These are phyloP conservation scores for Leucophenga montana DNA, from an alignment of 2,888 invertebrate genomes.

Conservation along the genomic window DNA sequence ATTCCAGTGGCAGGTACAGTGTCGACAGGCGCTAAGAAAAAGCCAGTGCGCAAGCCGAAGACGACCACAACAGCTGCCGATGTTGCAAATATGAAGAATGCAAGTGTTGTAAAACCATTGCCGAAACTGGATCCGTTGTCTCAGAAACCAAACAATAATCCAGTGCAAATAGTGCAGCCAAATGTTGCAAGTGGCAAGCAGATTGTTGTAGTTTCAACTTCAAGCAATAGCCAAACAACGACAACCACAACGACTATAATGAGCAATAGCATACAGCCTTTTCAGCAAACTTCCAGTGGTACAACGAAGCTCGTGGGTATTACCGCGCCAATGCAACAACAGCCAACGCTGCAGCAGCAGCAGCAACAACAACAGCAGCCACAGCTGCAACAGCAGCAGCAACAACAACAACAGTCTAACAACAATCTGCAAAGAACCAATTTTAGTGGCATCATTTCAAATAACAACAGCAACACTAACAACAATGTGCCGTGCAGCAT, in stretches of 20 bases:
- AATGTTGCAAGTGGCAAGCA: constrained; percentile 70
- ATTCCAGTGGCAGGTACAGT: constrained; percentile 35
- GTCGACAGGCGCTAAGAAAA: constrained; percentile 64
- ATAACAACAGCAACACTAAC: constrained; percentile 7
- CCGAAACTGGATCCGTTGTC: constrained; percentile 71
- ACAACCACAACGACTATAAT: constrained; percentile 59
- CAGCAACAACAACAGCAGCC: constrained; percentile 72
- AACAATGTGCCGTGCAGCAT: constrained; percentile 4
- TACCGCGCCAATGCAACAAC: constrained; percentile 73
- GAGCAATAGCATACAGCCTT: constrained; percentile 69
- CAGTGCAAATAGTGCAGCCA: constrained; percentile 72
- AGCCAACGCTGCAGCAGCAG: constrained; percentile 54
- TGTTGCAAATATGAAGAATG: constrained; percentile 65
- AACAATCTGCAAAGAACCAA: constrained; percentile 2
- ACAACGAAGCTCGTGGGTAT: constrained; percentile 70
- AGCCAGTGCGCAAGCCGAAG: constrained; percentile 67
- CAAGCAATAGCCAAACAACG: constrained; percentile 51
- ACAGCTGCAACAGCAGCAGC: constrained; percentile 32
- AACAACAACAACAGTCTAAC: constrained; percentile 8
- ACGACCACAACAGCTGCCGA: constrained; percentile 64
- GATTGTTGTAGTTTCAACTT: constrained; percentile 54
- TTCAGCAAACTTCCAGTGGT: constrained; percentile 68
- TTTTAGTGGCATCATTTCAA: not conserved
- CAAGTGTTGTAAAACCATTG: constrained; percentile 71
- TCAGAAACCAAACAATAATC: constrained; percentile 71